Evolutionary conservation across 2,113 vertebrate genomes (phyloP).

Genomic region (human (Homo sapiens)): GRCh38 chr22:41991501-41992000

Average conservation of each 20-base stretch:
- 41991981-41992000: neutral
- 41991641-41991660: conserved; percentile 98
- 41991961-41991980: neutral
- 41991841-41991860: neutral
- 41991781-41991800: neutral
- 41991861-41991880: neutral
- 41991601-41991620: conserved; percentile 98
- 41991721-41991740: accelerated
- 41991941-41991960: neutral
- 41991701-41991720: no score
- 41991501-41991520: accelerated
- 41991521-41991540: neutral
- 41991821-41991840: neutral
- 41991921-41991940: neutral
- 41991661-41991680: conserved; percentile 91
- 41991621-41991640: conserved; percentile 98
- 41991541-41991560: conserved; percentile 49
- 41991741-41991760: neutral
- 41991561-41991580: conserved; percentile 90
- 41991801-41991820: neutral
- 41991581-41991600: conserved; percentile 93
- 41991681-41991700: neutral
- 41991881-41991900: neutral
- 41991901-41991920: neutral
- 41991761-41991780: neutral